A percentile compares a stretch with the other conserved stretches of the same genome.
Conservation (phyloP, 2,888 invertebrate genomes). For the Cenopis cana region DNA sequence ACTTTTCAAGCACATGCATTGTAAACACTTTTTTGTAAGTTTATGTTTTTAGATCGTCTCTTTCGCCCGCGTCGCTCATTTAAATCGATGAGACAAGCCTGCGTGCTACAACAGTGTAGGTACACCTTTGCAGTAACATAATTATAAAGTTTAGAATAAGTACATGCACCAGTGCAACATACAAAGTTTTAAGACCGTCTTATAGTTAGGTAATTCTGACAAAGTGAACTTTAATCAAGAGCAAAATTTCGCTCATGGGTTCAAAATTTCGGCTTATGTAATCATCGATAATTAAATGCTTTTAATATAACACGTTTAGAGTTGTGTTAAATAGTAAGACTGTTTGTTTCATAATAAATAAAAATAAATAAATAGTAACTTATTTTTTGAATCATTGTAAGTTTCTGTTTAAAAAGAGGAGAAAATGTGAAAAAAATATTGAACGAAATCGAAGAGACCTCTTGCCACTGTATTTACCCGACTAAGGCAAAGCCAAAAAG, state of each 20-base stretch:
- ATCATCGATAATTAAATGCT: neutral
- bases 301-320: neutral
- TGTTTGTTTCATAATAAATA: too few relatives aligned
- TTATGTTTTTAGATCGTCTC: neutral
- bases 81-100: neutral
- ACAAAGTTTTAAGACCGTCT: neutral
- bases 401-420: too few relatives aligned
- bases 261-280: neutral
- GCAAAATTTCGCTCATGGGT: neutral
- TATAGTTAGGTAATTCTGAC: neutral
- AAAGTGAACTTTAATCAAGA: constrained; percentile 15
- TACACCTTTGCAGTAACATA: neutral
- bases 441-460: too few relatives aligned
- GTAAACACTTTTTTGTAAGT: neutral
- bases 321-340: too few relatives aligned
- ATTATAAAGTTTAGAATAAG: neutral
- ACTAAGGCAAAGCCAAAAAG: too few relatives aligned
- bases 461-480: too few relatives aligned
- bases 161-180: too few relatives aligned
- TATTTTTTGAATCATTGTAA: too few relatives aligned
- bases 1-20: too few relatives aligned
- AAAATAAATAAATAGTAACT: too few relatives aligned
- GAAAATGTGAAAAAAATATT: too few relatives aligned
- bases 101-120: neutral
- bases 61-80: neutral